Conservation (phyloP, 1,140 invertebrate genomes). For the Vanessa atalanta region DNA sequence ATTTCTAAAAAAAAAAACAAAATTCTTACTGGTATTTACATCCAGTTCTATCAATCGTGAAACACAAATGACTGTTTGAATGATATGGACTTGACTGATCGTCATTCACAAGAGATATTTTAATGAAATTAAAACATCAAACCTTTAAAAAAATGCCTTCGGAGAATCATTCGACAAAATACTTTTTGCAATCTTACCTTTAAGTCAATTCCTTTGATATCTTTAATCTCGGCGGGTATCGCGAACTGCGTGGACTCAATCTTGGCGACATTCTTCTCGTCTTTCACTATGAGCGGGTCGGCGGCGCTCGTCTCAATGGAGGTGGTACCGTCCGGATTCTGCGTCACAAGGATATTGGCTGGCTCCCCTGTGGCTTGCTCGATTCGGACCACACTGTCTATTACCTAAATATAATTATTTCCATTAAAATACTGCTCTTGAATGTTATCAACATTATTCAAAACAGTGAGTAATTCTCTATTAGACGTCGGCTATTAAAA, state of each 20-base stretch:
- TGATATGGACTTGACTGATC: too few species aligned
- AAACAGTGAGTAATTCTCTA: too few species aligned
- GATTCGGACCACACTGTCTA: constrained; percentile 78
- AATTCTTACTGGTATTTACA: too few species aligned
- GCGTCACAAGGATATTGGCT: constrained; percentile 77
- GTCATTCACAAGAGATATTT: too few species aligned
- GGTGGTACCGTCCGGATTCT: constrained; percentile 78
- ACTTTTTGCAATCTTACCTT: constrained; percentile 51
- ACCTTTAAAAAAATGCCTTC: too few species aligned
- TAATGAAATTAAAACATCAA: too few species aligned
- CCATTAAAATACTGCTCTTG: too few species aligned
- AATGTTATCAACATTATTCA: too few species aligned
- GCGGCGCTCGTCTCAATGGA: constrained; percentile 75
- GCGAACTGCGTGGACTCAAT: constrained; percentile 72
- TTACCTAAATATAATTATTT: constrained; percentile 51
- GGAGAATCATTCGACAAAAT: neutral
- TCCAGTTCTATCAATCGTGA: too few species aligned
- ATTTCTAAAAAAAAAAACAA: too few species aligned
- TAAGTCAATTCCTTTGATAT: constrained; percentile 75
- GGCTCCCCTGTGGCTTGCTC: constrained; percentile 76
- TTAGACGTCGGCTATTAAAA: too few species aligned
- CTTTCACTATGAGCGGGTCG: constrained; percentile 64
- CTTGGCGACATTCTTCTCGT: constrained; percentile 69
- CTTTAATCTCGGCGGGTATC: constrained; percentile 76
- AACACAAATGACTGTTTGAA: too few species aligned